Conservation (phyloP, 2,888 invertebrate genomes). For the Salpingus planirostris region DNA sequence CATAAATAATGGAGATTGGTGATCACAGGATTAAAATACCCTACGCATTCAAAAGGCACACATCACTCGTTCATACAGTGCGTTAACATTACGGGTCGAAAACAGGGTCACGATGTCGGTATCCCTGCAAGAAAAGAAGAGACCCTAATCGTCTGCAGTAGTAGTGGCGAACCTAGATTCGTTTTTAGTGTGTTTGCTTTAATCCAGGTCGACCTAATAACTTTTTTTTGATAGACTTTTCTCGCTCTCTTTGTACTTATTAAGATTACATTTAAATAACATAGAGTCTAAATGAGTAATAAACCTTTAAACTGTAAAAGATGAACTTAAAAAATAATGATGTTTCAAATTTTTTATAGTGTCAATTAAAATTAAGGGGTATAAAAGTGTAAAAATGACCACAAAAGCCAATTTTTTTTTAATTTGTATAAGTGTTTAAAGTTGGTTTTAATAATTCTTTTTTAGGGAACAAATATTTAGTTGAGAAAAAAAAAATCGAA, state of each 20-base stretch:
- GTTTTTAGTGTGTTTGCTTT: constrained; percentile 3
- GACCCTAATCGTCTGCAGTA: constrained; percentile 9
- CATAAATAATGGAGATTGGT: constrained; percentile 20
- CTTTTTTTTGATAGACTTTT: constrained; percentile 4
- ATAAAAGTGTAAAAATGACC: constrained; percentile 25
- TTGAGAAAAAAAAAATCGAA: too few species aligned
- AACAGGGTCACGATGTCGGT: constrained; percentile 27
- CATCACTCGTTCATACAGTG: constrained; percentile 26
- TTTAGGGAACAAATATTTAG: too few species aligned
- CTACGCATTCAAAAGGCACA: constrained; percentile 23
- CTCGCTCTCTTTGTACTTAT: too few species aligned
- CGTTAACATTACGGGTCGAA: constrained; percentile 37
- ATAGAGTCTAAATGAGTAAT: constrained; percentile 10
- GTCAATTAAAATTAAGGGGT: constrained; percentile 22
- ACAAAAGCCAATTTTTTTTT: too few species aligned
- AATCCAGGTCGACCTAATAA: constrained; percentile 9
- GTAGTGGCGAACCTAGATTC: constrained; percentile 12
- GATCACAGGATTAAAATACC: constrained; percentile 22
- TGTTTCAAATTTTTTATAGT: constrained; percentile 20
- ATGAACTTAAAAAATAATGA: constrained; percentile 26
- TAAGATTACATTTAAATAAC: constrained; percentile 14
- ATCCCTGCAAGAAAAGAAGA: constrained; percentile 32
- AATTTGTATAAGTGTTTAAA: too few species aligned
- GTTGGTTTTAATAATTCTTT: too few species aligned
- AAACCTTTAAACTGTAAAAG: constrained; percentile 16